A percentile compares a stretch with the other conserved stretches of the same genome.
These are phyloP conservation scores for Tribolium freemani DNA, from an alignment of 2,888 invertebrate genomes.

Conservation along the genomic window DNA sequence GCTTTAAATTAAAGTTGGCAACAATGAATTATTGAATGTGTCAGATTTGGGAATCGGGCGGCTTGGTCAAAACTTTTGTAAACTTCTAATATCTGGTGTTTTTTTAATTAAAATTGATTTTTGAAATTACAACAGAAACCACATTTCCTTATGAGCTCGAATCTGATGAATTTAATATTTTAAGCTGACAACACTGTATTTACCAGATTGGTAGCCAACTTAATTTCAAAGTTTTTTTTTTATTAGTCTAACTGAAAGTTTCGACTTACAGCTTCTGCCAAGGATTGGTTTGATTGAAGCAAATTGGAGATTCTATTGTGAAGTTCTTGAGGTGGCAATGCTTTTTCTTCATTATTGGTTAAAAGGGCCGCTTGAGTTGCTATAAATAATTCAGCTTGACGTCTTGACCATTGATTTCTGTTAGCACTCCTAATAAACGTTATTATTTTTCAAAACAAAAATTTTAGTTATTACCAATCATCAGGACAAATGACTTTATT, in stretches of 20 bases:
- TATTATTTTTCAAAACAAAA: slow-evolving; percentile 13
- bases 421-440: slow-evolving; percentile 64
- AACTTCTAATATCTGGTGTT: too few species aligned
- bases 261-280: slow-evolving; percentile 83
- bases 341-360: slow-evolving; percentile 85
- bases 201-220: too few species aligned
- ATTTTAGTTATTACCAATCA: slow-evolving; percentile 49
- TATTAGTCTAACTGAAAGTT: background rate
- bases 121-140: too few species aligned
- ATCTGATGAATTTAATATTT: too few species aligned
- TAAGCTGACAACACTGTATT: too few species aligned
- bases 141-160: too few species aligned
- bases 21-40: too few species aligned
- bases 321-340: slow-evolving; percentile 81
- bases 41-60: too few species aligned
- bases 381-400: slow-evolving; percentile 91
- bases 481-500: slow-evolving; percentile 39
- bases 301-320: slow-evolving; percentile 82
- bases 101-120: too few species aligned
- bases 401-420: slow-evolving; percentile 84
- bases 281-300: slow-evolving; percentile 82
- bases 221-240: too few species aligned
- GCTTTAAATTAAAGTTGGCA: too few species aligned
- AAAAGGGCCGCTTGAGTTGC: slow-evolving; percentile 88
- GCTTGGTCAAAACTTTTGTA: too few species aligned